Percentiles rank a stretch among this genome's conserved stretches.
These are phyloP conservation scores for Drosophila ogumai DNA, from an alignment of 1,140 invertebrate genomes.

Conservation along the genomic window DNA sequence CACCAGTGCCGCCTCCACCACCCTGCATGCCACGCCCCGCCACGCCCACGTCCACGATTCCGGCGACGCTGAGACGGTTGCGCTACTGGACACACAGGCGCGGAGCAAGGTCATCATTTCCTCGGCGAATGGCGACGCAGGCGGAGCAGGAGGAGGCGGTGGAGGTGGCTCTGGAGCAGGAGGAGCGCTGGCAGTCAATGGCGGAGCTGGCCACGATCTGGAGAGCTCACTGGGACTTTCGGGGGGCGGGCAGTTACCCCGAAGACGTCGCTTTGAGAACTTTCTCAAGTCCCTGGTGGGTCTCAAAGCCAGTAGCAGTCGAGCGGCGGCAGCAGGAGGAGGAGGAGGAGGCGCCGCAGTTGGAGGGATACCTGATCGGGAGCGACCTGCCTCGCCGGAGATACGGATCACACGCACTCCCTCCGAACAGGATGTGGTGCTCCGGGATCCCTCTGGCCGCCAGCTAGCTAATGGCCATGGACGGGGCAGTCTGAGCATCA, in stretches of 20 bases:
- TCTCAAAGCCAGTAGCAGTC: constrained; percentile 64
- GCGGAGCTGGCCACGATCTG: constrained; percentile 40
- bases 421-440: constrained; percentile 80
- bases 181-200: constrained; percentile 15
- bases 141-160: constrained; percentile 32
- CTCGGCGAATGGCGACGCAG: constrained; percentile 53
- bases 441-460: constrained; percentile 59
- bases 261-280: constrained; percentile 79
- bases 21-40: constrained; percentile 63
- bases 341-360: neutral
- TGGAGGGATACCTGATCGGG: constrained; percentile 12
- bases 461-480: constrained; percentile 59
- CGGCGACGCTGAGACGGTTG: constrained; percentile 78
- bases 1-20: constrained; percentile 57
- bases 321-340: constrained; percentile 7
- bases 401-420: constrained; percentile 80
- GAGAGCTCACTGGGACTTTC: constrained; percentile 74
- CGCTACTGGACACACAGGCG: constrained; percentile 78
- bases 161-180: constrained; percentile 25
- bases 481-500: constrained; percentile 57
- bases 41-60: constrained; percentile 58
- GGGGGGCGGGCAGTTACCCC: constrained; percentile 62
- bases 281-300: constrained; percentile 83
- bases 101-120: constrained; percentile 80
- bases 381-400: constrained; percentile 72